Evolutionary conservation across 35 echinoderm and acorn worm genomes (phyloP).

Genomic region (Amphiura filiformis): DNA sequence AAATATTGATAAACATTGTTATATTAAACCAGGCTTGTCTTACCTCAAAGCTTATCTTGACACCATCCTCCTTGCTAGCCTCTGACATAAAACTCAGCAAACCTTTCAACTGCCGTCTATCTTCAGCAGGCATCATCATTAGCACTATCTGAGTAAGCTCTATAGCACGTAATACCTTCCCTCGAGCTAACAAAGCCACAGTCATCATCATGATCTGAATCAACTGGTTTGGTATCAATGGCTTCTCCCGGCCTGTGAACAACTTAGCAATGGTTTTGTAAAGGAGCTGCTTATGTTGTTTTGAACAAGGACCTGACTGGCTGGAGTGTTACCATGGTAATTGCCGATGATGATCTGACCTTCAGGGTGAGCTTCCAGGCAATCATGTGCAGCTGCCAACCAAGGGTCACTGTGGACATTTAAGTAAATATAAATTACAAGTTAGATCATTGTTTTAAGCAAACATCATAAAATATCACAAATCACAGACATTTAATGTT

Average conservation of each 20-base stretch:
- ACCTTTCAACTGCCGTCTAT: conserved; percentile 44
- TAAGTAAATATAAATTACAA: no score
- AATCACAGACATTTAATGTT: no score
- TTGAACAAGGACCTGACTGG: conserved; percentile 20
- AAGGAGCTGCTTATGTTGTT: conserved; percentile 77
- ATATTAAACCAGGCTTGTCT: no score
- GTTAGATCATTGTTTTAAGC: no score
- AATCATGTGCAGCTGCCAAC: conserved; percentile 68
- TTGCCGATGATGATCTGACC: conserved; percentile 40
- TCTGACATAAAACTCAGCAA: conserved; percentile 74
- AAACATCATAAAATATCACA: no score
- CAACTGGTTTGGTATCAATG: conserved; percentile 55
- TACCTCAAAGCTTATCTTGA: conserved; percentile 81
- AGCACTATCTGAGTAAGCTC: conserved; percentile 73
- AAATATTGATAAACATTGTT: no score
- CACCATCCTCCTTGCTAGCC: conserved; percentile 46
- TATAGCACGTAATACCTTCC: conserved; percentile 66
- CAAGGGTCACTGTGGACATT: conserved; percentile 83
- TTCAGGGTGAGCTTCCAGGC: conserved; percentile 74
- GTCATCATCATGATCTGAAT: conserved; percentile 55
- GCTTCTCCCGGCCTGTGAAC: conserved; percentile 24
- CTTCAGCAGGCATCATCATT: conserved; percentile 38
- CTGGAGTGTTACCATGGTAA: conserved; percentile 37
- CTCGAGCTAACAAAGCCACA: conserved; percentile 54
- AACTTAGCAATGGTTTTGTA: conserved; percentile 66